These are phyloP conservation scores for Oceanites oceanicus DNA, from an alignment of 2,113 vertebrate species.

Conservation along the genomic window DNA sequence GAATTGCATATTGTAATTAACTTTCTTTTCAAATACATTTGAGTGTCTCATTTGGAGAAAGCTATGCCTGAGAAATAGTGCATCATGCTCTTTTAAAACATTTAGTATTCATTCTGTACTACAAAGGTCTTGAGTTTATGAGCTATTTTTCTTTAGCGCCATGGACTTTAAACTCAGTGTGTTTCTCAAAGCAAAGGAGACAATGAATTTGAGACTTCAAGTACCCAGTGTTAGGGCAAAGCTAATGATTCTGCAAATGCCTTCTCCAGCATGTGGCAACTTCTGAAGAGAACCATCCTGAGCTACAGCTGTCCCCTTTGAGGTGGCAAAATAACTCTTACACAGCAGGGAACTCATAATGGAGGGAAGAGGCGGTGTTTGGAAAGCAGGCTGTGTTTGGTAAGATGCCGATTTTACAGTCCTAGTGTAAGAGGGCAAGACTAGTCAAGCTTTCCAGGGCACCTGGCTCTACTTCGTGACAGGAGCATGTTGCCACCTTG, in stretches of 20 bases:
- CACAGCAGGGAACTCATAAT: neutral
- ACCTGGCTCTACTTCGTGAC: neutral
- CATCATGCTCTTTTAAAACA: slow-evolving; percentile 59
- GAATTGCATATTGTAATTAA: slow-evolving; percentile 45
- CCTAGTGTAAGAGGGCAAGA: neutral
- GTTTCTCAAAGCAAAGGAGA: slow-evolving; percentile 58
- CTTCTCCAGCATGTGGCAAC: neutral
- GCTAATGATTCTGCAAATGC: neutral
- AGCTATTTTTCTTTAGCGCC: slow-evolving; percentile 55
- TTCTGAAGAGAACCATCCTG: neutral
- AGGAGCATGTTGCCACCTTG: neutral
- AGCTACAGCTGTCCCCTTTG: neutral
- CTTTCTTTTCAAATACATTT: slow-evolving; percentile 61
- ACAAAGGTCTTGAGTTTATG: slow-evolving; percentile 49
- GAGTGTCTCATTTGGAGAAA: slow-evolving; percentile 57
- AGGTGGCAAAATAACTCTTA: neutral
- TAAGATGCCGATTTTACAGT: neutral
- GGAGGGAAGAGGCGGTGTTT: neutral
- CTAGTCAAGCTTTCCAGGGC: neutral
- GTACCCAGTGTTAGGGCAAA: neutral
- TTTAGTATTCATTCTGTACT: slow-evolving; percentile 40
- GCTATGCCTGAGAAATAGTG: slow-evolving; percentile 47
- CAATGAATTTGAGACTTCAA: slow-evolving; percentile 4
- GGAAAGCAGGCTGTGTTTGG: neutral
- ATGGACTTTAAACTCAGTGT: slow-evolving; percentile 61